A percentile compares a stretch with the other conserved stretches of the same genome.
Conservation (phyloP, 2,888 invertebrate species). For the Meiosimyza decipiens region DNA sequence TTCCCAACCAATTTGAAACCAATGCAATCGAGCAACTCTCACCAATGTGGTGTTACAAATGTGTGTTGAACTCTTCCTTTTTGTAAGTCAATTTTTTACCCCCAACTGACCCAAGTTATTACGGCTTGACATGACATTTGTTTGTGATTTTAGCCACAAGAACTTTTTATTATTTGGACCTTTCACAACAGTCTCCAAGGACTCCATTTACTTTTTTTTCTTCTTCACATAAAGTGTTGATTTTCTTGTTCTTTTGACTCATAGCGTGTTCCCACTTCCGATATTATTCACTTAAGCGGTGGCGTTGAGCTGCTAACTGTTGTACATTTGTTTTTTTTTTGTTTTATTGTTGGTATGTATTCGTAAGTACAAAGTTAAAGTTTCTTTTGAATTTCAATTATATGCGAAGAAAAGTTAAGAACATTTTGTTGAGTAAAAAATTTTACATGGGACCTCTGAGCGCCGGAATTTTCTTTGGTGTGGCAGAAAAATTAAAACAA, state of each 20-base stretch:
- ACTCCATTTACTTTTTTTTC: no score
- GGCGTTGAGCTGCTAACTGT: no score
- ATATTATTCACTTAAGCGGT: slow-evolving; percentile 12
- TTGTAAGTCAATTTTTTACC: slow-evolving; percentile 24
- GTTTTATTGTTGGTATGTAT: no score
- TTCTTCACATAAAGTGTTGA: background rate
- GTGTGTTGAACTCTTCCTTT: slow-evolving; percentile 28
- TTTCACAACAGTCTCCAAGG: background rate
- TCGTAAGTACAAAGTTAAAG: background rate
- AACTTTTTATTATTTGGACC: slow-evolving; percentile 20
- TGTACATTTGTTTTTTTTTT: no score
- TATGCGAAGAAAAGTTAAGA: slow-evolving; percentile 22
- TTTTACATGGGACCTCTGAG: background rate
- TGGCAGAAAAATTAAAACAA: background rate
- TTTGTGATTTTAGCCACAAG: slow-evolving; percentile 36
- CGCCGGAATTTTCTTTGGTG: slow-evolving; percentile 13
- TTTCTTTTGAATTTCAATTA: slow-evolving; percentile 21
- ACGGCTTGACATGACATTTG: slow-evolving; percentile 46
- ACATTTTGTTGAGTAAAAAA: background rate
- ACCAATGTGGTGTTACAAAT: background rate
- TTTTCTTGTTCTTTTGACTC: background rate
- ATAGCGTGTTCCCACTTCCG: slow-evolving; percentile 1
- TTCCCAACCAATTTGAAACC: slow-evolving; percentile 1
- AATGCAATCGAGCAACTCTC: background rate
- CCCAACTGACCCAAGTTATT: slow-evolving; percentile 38